Evolutionary conservation across 2,888 invertebrate species (phyloP).

Genomic region (Pterostichus madidus): DNA sequence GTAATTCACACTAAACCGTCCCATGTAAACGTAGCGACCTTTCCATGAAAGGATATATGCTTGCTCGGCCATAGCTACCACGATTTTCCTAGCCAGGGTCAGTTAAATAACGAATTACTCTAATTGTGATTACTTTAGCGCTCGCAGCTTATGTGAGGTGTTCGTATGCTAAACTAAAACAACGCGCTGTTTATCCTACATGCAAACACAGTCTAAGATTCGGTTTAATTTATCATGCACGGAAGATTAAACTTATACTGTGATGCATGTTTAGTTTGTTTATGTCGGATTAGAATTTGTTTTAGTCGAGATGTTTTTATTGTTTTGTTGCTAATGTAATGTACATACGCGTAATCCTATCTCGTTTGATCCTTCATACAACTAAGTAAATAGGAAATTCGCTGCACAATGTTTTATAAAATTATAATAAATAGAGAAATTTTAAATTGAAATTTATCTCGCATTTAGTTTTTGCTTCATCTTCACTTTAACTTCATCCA

Average conservation of each 20-base stretch:
- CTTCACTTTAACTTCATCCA: too few relatives aligned
- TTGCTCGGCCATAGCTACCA: too few relatives aligned
- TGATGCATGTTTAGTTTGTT: constrained; percentile 51
- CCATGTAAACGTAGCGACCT: too few relatives aligned
- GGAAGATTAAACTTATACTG: constrained; percentile 45
- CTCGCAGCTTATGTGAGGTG: neutral
- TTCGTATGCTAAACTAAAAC: neutral
- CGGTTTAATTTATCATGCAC: constrained; percentile 56
- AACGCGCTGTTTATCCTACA: constrained; percentile 26
- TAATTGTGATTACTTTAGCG: constrained; percentile 57
- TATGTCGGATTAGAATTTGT: constrained; percentile 51
- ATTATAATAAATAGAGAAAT: too few relatives aligned
- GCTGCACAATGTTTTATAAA: too few relatives aligned
- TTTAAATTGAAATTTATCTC: too few relatives aligned
- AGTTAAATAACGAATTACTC: constrained; percentile 62
- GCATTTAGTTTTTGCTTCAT: too few relatives aligned
- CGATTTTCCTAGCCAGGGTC: constrained; percentile 15
- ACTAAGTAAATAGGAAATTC: neutral
- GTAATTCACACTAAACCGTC: too few relatives aligned
- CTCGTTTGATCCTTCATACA: neutral
- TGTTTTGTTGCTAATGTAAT: constrained; percentile 35
- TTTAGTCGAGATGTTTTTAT: constrained; percentile 24
- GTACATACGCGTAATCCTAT: constrained; percentile 21
- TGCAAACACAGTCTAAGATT: constrained; percentile 51
- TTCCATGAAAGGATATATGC: too few relatives aligned